A percentile compares a stretch with the other conserved stretches of the same genome.
Conservation (phyloP, 1,140 invertebrate species). For the Callitettix versicolor region DNA sequence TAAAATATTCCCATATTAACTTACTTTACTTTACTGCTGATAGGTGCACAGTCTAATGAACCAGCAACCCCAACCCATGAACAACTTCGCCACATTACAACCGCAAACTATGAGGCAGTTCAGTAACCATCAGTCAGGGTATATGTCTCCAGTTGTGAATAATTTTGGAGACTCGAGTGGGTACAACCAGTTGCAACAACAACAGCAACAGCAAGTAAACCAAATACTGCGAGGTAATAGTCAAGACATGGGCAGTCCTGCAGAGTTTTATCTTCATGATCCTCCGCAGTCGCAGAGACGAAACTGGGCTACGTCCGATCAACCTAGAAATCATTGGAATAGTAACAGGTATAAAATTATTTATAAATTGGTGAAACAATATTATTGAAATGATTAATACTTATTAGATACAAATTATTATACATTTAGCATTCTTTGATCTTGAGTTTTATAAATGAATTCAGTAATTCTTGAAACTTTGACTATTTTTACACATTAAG, state of each 20-base stretch:
- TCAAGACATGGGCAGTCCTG: neutral
- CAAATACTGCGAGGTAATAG: constrained; percentile 32
- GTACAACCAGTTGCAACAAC: neutral
- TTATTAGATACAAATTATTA: no score
- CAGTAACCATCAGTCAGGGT: constrained; percentile 6
- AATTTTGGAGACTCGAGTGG: neutral
- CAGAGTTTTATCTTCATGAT: constrained; percentile 23
- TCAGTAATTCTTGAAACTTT: no score
- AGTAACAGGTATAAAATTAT: neutral
- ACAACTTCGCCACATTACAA: constrained; percentile 1
- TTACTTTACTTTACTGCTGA: no score
- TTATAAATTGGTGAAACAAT: no score
- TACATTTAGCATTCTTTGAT: no score
- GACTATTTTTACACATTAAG: no score
- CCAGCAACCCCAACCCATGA: neutral
- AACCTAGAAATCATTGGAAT: constrained; percentile 14
- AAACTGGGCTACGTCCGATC: constrained; percentile 18
- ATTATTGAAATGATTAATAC: no score
- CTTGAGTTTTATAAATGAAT: no score
- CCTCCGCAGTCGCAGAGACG: constrained; percentile 13
- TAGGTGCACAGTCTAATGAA: constrained; percentile 18
- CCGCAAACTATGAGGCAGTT: constrained; percentile 11
- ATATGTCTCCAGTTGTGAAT: neutral
- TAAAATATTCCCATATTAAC: no score
- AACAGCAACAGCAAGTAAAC: constrained; percentile 42